phyloP scores from a whole-genome alignment of 2,113 vertebrate species.

The Aptenodytes forsteri region DNA sequence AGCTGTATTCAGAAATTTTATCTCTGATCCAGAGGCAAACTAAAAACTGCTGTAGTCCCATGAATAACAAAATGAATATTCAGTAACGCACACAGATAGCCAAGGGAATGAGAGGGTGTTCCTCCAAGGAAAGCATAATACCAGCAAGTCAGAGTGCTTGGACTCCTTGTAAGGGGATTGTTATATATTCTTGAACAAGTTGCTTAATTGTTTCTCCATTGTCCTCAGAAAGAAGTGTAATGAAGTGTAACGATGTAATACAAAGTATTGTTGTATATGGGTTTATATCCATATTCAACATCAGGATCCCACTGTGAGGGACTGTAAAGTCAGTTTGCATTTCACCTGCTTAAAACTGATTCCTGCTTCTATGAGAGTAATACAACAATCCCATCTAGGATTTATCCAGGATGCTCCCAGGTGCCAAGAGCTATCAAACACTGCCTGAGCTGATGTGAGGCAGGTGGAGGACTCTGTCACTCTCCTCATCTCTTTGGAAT shows the following conservation, averaged over 20 bases:
- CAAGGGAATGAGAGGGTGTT: background rate
- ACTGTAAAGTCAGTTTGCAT: slow-evolving; percentile 22
- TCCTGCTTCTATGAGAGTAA: background rate
- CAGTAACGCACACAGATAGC: background rate
- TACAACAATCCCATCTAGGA: background rate
- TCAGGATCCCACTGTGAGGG: background rate
- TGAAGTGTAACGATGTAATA: background rate
- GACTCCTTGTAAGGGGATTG: background rate
- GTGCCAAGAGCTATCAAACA: slow-evolving; percentile 25
- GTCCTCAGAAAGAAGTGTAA: background rate
- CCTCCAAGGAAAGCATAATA: background rate
- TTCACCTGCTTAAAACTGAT: slow-evolving; percentile 43
- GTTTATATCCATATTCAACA: background rate
- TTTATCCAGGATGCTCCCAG: background rate
- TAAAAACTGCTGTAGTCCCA: background rate
- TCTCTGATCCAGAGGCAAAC: slow-evolving; percentile 45
- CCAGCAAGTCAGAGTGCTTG: background rate
- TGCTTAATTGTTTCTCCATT: background rate
- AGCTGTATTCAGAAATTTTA: slow-evolving; percentile 42
- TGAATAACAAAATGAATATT: slow-evolving; percentile 32
- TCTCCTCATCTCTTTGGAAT: background rate
- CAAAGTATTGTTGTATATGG: background rate
- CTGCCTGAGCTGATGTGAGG: background rate
- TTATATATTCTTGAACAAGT: background rate
- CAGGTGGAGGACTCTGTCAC: slow-evolving; percentile 15